Evolutionary conservation across 2,113 vertebrate species (phyloP), one percentile per base, ranked within the genome.

Genomic region (Deroptyus accipitrinus): DNA sequence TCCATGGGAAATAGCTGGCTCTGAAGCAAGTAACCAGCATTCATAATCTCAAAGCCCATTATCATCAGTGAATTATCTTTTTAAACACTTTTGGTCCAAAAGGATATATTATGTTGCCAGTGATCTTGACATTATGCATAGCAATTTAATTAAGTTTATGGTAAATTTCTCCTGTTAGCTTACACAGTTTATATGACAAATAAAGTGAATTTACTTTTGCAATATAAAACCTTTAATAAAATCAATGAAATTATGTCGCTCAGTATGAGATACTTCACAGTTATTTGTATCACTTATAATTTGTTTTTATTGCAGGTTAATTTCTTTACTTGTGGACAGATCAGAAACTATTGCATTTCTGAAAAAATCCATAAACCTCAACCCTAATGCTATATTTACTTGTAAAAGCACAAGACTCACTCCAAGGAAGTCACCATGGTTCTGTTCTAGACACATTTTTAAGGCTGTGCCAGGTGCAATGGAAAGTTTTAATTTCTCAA

Each of bases 31-130:
- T 83, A 80, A 85, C 57, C 51, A 75, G 5, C 44, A 69, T 80
- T 84, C 80, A 46, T 79, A 83, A 70, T 91, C 37, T 83, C 54
- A 59, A 83, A 83, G 31, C 25, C 23, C 25, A 41, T 95, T 95
- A 79, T 30, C 37, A 24, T 85, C 75, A 66, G 67, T 89, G 63
- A 91, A 73, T 95, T 95, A 93, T 77, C 75, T 96, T 59, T 88
- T 79, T 83, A 77, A 93, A 69, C 84, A 95, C 85, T 63, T 95
- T 84, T 86, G 13, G 10, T 90, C 75, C 28, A 70, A 83, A 70
- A 87, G 44, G 49, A 69, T 70, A 13, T 54, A 72, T 92, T 84
- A 46, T 33, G 17, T 66, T 91, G 19, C 31, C 44, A 80, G n/a
- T 57, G 62, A 81, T 87, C n/a, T 86, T 91, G 54, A 28, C 17